These are phyloP conservation scores for Coccyzus lansbergi DNA, from an alignment of 2,797 vertebrate genomes.

Conservation along the genomic window DNA sequence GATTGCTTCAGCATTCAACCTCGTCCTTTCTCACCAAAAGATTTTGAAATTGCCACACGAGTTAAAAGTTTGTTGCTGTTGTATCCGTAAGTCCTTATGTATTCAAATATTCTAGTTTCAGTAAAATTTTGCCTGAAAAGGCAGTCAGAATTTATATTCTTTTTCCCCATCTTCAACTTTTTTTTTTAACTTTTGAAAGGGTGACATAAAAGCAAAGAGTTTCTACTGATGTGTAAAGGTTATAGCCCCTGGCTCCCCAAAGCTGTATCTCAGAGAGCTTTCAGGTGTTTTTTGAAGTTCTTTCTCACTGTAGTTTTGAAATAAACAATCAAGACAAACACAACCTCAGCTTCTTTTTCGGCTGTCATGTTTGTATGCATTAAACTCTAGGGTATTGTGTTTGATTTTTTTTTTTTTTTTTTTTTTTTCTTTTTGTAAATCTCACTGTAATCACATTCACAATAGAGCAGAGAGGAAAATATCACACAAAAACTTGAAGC, in stretches of 20 bases:
- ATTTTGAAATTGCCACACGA: not conserved
- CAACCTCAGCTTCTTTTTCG: not conserved
- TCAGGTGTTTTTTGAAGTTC: not conserved
- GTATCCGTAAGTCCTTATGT: not conserved
- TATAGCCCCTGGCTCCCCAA: not conserved
- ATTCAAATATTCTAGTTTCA: not conserved
- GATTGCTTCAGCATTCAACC: not conserved
- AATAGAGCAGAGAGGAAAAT: not conserved
- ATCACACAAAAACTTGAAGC: not conserved
- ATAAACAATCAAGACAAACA: constrained; percentile 16
- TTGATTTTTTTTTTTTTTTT: no score
- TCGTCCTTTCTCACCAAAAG: not conserved
- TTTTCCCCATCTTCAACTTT: not conserved
- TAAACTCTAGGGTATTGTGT: not conserved
- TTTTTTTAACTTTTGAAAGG: not conserved
- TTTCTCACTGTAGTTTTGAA: not conserved
- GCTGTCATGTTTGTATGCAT: not conserved
- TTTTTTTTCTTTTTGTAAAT: not conserved
- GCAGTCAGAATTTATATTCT: not conserved
- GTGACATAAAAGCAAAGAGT: constrained; percentile 1
- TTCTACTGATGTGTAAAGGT: not conserved
- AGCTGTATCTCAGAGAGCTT: not conserved
- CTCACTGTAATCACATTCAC: not conserved
- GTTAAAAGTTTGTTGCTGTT: not conserved
- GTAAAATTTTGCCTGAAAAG: not conserved